These are phyloP conservation scores for Cyanistes caeruleus DNA, from an alignment of 2,113 vertebrate genomes.

Conservation along the genomic window DNA sequence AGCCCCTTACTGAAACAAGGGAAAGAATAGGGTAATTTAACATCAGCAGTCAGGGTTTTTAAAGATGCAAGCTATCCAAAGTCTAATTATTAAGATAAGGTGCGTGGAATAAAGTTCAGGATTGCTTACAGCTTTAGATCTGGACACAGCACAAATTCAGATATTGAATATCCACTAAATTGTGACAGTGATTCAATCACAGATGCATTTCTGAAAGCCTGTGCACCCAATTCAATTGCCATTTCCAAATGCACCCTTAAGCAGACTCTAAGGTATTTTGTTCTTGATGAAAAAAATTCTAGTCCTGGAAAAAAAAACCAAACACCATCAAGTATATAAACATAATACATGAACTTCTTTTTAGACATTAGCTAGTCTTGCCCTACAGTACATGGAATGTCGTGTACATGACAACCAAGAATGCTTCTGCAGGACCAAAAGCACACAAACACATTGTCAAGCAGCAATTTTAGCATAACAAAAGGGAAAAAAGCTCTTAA, in stretches of 20 bases:
- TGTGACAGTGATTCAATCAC: not conserved
- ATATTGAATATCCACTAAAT: not conserved
- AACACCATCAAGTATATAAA: not conserved
- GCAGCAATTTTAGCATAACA: not conserved
- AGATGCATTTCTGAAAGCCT: not conserved
- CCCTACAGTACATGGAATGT: not conserved
- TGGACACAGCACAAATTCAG: not conserved
- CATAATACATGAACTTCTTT: not conserved
- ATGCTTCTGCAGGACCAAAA: not conserved
- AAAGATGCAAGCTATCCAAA: not conserved
- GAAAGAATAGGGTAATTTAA: not conserved
- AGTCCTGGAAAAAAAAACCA: not conserved
- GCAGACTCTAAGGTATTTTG: not conserved
- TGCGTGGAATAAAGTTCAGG: not conserved
- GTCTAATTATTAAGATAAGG: not conserved
- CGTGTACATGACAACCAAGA: not conserved
- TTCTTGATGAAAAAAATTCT: not conserved
- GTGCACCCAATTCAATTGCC: not conserved
- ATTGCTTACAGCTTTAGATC: not conserved
- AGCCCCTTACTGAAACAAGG: not conserved
- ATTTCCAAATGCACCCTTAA: not conserved
- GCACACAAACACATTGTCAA: not conserved
- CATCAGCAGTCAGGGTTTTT: not conserved
- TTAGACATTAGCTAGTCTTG: not conserved
- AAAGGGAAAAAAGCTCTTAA: not conserved